Base-by-base conservation (phyloP, 2,888 invertebrate genomes). In the Bruchidius siliquastri region DNA sequence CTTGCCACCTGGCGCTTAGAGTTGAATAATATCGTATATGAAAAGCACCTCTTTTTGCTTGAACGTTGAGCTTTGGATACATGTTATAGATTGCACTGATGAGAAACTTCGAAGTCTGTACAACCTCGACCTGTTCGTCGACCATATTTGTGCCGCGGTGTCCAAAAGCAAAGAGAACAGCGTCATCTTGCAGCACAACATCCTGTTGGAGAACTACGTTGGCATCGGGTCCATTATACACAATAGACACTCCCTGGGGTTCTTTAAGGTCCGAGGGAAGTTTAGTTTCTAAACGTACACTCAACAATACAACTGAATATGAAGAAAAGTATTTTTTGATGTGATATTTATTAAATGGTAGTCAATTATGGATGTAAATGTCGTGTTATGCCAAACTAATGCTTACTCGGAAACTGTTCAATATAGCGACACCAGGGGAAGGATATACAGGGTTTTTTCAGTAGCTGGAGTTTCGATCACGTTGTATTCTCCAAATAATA, bases 201-300 rank as follows among this genome's bases (percentile, higher is more conserved):
- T 96, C 73, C 87, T 94, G 18, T 90, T 96, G 78, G 92, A 95
- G 83, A 94, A 93, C 84, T 96, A 96, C 83, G 89, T 94, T 20
- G 94, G 94, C 4, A 86, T 96, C 68, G 91, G 93, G 13, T 94
- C 95, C 2, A 85, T 95, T 69, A 89, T 96, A 6, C 94, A 94
- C 84, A 96, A 96, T 86, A 92, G 94, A 81, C 93, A 94, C 79
- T 90, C 91, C 78, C 88, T 96, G 84, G 96, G 96, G 0, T 96
- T 94, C 87, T 95, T 94, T 87, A 94, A 95, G 88, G 94, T 95
- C 76, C 89, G 96, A 79, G 95, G 95, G 79, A 94, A 94, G 85
- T 92, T 96, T 83, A 95, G 95, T 85, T 94, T 94, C 84, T 94
- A 91, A 89, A 75, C 18, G 4, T 26, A 71, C 32, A 13, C 71